These are phyloP conservation scores for Myotis brandtii DNA, from an alignment of 2,113 vertebrate species.

Conservation along the genomic window DNA sequence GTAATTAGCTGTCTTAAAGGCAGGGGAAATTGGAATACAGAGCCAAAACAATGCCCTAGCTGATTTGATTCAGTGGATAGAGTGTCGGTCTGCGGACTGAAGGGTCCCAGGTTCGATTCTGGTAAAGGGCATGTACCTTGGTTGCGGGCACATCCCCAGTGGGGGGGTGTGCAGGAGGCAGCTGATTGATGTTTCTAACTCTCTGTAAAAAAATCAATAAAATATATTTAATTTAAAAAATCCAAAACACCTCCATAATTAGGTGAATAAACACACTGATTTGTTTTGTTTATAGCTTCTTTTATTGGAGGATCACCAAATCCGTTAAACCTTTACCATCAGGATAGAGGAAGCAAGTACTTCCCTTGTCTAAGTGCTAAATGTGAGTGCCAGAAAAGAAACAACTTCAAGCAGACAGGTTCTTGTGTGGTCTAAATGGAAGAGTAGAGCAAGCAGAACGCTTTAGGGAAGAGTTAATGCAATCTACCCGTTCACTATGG, in stretches of 20 bases:
- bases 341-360: slow-evolving; percentile 23
- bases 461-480: not conserved
- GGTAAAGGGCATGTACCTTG: no score
- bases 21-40: not conserved
- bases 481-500: not conserved
- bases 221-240: no score
- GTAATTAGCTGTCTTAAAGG: slow-evolving; percentile 54
- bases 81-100: no score
- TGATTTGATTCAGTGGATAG: no score
- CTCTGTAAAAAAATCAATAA: no score
- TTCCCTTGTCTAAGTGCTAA: not conserved
- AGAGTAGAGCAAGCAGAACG: not conserved
- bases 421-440: not conserved
- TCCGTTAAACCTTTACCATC: slow-evolving; percentile 4
- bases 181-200: no score
- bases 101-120: no score
- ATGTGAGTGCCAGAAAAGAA: slow-evolving; percentile 35
- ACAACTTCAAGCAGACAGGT: not conserved
- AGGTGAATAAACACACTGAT: slow-evolving; percentile 46
- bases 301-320: slow-evolving; percentile 8
- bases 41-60: not conserved
- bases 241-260: not conserved
- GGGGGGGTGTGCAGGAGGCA: no score
- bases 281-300: slow-evolving; percentile 37
- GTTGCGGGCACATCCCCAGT: no score